These are phyloP conservation scores for Neodon shergylaensis DNA, from an alignment of 2,113 vertebrate genomes.

Conservation along the genomic window DNA sequence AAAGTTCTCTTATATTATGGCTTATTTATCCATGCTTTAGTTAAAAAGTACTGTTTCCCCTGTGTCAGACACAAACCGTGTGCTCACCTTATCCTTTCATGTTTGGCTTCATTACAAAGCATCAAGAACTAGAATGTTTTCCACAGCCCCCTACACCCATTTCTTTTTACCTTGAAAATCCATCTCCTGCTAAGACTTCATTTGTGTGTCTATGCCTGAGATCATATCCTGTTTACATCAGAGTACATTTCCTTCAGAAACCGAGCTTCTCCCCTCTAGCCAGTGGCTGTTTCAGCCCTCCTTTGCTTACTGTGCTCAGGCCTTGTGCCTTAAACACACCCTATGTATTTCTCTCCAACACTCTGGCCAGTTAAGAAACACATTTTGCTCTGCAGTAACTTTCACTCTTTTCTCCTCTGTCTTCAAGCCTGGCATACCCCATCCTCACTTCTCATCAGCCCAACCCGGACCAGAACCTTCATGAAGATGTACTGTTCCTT, in stretches of 20 bases:
- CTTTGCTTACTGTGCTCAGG: background rate
- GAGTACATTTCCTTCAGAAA: fast-evolving
- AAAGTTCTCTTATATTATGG: background rate
- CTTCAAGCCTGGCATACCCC: background rate
- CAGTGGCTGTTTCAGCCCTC: background rate
- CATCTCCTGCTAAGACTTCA: background rate
- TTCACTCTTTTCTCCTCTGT: background rate
- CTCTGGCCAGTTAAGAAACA: background rate
- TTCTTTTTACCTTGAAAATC: background rate
- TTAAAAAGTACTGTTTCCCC: background rate
- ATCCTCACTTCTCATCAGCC: background rate
- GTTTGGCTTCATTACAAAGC: background rate
- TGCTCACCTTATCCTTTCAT: background rate
- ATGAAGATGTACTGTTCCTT: background rate
- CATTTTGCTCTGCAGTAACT: background rate
- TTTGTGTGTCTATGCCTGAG: fast-evolving
- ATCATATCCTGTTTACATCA: fast-evolving
- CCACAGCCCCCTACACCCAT: background rate
- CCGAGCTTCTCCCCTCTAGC: background rate
- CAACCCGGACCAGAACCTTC: background rate
- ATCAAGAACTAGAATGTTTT: background rate
- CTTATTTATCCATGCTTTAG: background rate
- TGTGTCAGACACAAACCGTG: background rate
- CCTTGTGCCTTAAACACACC: background rate
- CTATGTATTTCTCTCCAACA: background rate